phyloP scores from a whole-genome alignment of 2,797 vertebrate genomes.

The Valencia hispanica region DNA sequence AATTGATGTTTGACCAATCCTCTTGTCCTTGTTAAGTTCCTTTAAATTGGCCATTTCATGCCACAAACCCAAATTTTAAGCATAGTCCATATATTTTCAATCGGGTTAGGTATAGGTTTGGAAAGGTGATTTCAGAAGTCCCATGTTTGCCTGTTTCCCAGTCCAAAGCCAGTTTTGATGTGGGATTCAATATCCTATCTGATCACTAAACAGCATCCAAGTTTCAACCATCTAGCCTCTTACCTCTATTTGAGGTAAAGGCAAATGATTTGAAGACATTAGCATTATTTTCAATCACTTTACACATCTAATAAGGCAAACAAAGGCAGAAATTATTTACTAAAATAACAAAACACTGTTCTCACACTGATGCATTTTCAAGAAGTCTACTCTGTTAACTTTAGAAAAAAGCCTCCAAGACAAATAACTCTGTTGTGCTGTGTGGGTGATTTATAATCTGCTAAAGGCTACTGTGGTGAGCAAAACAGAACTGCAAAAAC shows the following conservation, averaged over 20 bases:
- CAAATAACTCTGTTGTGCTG: conserved; percentile 32
- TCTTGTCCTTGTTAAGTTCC: background rate
- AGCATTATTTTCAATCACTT: too few species aligned
- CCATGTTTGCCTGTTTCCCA: background rate
- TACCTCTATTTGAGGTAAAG: too few species aligned
- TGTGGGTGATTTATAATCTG: conserved; percentile 19
- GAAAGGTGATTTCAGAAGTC: background rate
- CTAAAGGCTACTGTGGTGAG: conserved; percentile 21
- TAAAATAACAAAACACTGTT: conserved; percentile 22
- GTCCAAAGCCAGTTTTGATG: background rate
- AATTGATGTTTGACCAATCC: background rate
- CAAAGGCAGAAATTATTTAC: conserved; percentile 9
- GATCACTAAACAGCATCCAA: too few species aligned
- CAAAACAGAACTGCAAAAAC: conserved; percentile 12
- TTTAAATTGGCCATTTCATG: background rate
- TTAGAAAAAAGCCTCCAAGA: conserved; percentile 17
- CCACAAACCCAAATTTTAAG: background rate
- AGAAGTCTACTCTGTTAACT: conserved; percentile 27
- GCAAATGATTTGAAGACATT: too few species aligned
- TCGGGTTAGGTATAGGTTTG: too few species aligned
- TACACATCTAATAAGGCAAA: conserved; percentile 25
- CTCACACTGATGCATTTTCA: conserved; percentile 27
- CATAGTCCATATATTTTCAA: background rate
- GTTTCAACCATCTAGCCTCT: too few species aligned
- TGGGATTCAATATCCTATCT: too few species aligned